These are phyloP conservation scores for Campylomormyrus numenius DNA, from an alignment of 2,113 vertebrate species.

Conservation along the genomic window DNA sequence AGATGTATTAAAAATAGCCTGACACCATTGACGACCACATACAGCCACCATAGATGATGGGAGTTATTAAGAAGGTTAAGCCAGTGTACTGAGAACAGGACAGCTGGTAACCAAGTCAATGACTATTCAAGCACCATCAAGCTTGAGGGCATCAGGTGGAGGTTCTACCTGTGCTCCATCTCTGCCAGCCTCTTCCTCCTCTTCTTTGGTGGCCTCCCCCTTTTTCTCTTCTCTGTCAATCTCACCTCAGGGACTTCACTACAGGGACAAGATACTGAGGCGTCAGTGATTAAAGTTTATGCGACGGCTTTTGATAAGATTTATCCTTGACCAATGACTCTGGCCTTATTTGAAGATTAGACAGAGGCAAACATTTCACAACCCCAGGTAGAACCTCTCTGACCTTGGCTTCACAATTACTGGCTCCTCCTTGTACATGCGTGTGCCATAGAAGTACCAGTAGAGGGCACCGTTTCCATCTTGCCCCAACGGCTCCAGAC, in stretches of 20 bases:
- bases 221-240: slow-evolving; percentile 67
- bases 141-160: neutral
- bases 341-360: neutral
- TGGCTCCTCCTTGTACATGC: slow-evolving; percentile 93
- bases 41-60: neutral
- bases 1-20: neutral
- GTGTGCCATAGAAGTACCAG: slow-evolving; percentile 96
- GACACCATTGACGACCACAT: neutral
- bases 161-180: slow-evolving; percentile 58
- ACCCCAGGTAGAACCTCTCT: neutral
- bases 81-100: neutral
- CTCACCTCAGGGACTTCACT: slow-evolving; percentile 45
- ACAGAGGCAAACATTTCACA: neutral
- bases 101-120: neutral
- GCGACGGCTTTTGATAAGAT: neutral
- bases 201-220: slow-evolving; percentile 88
- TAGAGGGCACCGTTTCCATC: slow-evolving; percentile 89
- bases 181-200: slow-evolving; percentile 68
- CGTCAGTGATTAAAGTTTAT: neutral
- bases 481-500: slow-evolving; percentile 88
- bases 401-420: slow-evolving; percentile 68
- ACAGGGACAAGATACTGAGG: neutral
- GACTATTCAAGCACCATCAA: neutral
- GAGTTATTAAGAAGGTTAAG: neutral
- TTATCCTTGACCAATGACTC: neutral